These are phyloP conservation scores for Saiga tatarica DNA, from an alignment of 2,113 vertebrate genomes.

Conservation along the genomic window DNA sequence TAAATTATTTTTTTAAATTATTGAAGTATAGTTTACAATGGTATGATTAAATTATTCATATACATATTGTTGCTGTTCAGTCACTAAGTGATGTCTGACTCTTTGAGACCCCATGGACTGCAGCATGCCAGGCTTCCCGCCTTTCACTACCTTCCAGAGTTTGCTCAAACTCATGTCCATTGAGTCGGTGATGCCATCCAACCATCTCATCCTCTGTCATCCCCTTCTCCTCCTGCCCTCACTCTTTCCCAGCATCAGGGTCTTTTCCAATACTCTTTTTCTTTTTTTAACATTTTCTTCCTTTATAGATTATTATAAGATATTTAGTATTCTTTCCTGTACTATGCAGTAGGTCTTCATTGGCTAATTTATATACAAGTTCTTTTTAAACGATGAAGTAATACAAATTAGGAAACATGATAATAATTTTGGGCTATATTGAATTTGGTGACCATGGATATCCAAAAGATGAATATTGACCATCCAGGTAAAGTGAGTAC, in stretches of 20 bases:
- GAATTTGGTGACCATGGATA: neutral
- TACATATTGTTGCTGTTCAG: neutral
- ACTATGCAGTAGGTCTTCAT: neutral
- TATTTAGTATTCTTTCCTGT: neutral
- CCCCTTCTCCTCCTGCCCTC: neutral
- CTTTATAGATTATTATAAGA: neutral
- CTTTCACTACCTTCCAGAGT: neutral
- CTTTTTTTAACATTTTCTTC: neutral
- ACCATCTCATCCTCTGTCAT: neutral
- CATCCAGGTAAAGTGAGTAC: neutral
- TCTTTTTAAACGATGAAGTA: neutral
- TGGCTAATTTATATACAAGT: neutral
- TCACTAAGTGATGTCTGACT: neutral
- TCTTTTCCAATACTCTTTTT: neutral
- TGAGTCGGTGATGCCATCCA: neutral
- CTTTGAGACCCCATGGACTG: neutral
- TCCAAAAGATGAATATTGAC: neutral
- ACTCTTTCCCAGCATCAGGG: neutral
- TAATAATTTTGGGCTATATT: neutral
- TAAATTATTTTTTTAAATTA: neutral
- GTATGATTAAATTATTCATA: neutral
- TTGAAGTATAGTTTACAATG: neutral
- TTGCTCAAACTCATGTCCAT: neutral
- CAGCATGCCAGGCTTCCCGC: neutral
- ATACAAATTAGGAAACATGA: neutral